Conservation (phyloP, 2,113 vertebrate genomes). For the Anguilla japonica region DNA sequence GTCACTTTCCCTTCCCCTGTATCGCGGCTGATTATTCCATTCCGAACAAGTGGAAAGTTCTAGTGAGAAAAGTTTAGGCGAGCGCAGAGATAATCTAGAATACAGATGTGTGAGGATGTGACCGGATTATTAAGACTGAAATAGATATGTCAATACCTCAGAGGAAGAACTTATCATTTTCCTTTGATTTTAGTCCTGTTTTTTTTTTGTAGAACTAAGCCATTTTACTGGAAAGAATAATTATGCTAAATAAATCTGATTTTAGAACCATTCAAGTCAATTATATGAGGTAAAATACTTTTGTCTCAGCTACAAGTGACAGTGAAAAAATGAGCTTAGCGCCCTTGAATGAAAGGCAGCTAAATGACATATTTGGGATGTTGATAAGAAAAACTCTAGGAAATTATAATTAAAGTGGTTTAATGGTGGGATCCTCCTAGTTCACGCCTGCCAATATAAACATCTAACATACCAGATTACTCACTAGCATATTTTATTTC, state of each 20-base stretch:
- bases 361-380: background rate
- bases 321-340: background rate
- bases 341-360: background rate
- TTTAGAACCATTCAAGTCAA: no score
- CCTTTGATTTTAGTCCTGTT: no score
- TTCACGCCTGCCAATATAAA: background rate
- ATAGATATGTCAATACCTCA: background rate
- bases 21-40: no score
- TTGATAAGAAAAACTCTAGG: background rate
- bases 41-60: background rate
- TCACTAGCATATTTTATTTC: no score
- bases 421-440: background rate
- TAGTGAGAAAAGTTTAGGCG: background rate
- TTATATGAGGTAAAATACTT: no score
- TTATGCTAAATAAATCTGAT: background rate
- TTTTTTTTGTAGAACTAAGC: no score
- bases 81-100: background rate
- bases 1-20: background rate
- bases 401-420: background rate
- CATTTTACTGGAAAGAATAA: no score
- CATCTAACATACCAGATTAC: background rate
- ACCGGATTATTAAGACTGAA: background rate
- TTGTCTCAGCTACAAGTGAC: no score
- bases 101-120: background rate
- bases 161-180: background rate